These are phyloP conservation scores for Doryteuthis pealeii DNA, from an alignment of 1,140 invertebrate species.

Conservation along the genomic window DNA sequence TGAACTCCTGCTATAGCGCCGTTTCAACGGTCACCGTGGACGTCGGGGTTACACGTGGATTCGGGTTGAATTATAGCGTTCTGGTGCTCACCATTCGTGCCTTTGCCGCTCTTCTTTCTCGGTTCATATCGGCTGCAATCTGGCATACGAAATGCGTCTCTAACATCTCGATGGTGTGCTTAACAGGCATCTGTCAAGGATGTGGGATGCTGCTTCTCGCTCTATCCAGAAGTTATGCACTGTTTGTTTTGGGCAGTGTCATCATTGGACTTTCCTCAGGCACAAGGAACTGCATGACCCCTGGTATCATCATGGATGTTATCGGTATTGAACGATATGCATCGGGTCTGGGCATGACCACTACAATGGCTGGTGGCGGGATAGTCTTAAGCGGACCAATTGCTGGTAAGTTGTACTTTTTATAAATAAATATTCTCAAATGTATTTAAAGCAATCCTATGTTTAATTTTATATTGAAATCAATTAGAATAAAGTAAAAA, in stretches of 20 bases:
- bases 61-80: not conserved
- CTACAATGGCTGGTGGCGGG: not conserved
- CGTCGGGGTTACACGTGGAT: not conserved
- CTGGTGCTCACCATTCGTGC: not conserved
- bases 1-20: not conserved
- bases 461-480: too few species aligned
- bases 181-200: not conserved
- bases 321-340: not conserved
- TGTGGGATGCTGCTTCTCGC: not conserved
- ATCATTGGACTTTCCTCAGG: not conserved
- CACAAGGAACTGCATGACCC: not conserved
- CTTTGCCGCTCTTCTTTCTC: not conserved
- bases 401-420: not conserved
- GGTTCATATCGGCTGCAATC: not conserved
- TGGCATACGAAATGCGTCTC: not conserved
- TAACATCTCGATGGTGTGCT: not conserved
- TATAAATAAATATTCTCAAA: too few species aligned
- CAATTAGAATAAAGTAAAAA: too few species aligned
- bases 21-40: not conserved
- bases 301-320: constrained; percentile 2
- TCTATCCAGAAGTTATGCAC: not conserved
- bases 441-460: not conserved
- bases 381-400: not conserved
- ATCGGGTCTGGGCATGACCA: not conserved
- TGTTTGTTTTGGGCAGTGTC: not conserved